Conservation (phyloP, 1,140 invertebrate genomes). For the Lepidurus arcticus region DNA sequence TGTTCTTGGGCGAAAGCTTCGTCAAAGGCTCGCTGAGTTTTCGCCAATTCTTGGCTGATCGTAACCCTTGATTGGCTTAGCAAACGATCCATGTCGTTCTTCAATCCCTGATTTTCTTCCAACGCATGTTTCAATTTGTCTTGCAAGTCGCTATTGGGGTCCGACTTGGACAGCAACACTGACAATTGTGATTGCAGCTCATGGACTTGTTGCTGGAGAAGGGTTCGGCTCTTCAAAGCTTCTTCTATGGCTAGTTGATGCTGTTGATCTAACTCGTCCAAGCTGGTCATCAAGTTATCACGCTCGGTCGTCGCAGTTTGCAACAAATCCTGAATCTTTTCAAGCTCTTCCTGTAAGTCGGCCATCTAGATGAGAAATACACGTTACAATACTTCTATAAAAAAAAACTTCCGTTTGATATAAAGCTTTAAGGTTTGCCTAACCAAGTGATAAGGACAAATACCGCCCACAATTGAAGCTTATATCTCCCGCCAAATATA, state of each 20-base stretch:
- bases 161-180: not conserved
- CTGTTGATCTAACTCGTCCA: constrained; percentile 67
- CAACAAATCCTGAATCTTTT: constrained; percentile 36
- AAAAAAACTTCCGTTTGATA: too few relatives aligned
- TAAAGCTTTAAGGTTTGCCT: not conserved
- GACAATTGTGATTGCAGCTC: constrained; percentile 22
- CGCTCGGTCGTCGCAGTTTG: constrained; percentile 47
- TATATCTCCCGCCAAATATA: not conserved
- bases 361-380: constrained; percentile 11
- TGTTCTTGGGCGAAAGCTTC: not conserved
- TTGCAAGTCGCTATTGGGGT: constrained; percentile 6
- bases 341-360: constrained; percentile 35
- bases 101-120: not conserved
- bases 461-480: not conserved
- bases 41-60: not conserved
- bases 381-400: not conserved
- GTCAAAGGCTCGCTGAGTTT: not conserved
- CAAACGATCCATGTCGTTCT: not conserved
- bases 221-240: constrained; percentile 11
- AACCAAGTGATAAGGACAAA: not conserved
- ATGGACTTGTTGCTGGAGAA: constrained; percentile 16
- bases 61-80: not conserved
- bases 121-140: not conserved
- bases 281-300: constrained; percentile 50
- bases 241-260: constrained; percentile 56